phyloP scores from a whole-genome alignment of 2,797 vertebrate genomes.

The Pangasius sanitwongsei region DNA sequence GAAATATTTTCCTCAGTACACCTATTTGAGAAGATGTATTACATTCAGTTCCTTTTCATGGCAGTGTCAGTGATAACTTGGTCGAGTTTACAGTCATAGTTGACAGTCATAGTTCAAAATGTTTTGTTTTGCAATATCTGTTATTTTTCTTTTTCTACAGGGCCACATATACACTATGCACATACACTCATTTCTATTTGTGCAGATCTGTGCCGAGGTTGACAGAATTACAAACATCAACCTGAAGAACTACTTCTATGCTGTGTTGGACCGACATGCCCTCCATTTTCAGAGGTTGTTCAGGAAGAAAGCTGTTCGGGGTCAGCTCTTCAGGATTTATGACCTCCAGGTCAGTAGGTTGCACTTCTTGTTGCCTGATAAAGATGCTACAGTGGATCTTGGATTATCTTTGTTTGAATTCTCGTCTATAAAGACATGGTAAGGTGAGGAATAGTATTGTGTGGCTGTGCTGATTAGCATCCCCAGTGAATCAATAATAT shows the following conservation, averaged over 20 bases:
- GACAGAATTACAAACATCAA: constrained; percentile 12
- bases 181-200: not conserved
- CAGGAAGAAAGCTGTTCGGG: not conserved
- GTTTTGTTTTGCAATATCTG: not conserved
- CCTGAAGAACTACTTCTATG: not conserved
- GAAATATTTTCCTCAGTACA: not conserved
- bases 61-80: not conserved
- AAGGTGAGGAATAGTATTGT: no score
- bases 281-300: not conserved
- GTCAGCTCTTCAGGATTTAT: no score
- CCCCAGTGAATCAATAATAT: no score
- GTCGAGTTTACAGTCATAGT: not conserved
- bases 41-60: not conserved
- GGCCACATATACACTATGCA: not conserved
- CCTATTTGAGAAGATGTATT: not conserved
- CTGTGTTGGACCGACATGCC: not conserved
- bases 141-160: not conserved
- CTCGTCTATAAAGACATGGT: no score
- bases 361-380: no score
- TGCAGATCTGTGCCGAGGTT: not conserved
- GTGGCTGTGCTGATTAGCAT: no score
- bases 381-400: no score
- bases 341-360: no score
- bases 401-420: no score
- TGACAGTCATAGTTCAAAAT: not conserved